These are phyloP conservation scores for Parasteatoda lunata DNA, from an alignment of 2,888 invertebrate species.

Conservation along the genomic window DNA sequence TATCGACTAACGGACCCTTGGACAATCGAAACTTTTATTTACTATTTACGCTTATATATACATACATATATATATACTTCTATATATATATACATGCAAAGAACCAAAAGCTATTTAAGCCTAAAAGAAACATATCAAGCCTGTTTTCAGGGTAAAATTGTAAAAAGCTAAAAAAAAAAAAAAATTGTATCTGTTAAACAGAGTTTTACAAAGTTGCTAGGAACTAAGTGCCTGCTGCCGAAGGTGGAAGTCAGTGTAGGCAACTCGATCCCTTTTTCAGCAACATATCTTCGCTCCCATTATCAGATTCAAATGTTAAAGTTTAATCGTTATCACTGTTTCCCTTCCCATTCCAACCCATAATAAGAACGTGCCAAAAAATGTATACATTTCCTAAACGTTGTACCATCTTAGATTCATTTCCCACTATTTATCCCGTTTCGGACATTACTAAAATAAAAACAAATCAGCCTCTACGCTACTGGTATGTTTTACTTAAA, in stretches of 20 bases:
- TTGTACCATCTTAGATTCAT: not conserved
- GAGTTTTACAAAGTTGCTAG: conserved; percentile 69
- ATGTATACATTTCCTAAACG: not conserved
- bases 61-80: conserved; percentile 62
- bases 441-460: not conserved
- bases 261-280: conserved; percentile 68
- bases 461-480: not conserved
- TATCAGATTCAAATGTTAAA: conserved; percentile 44
- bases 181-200: conserved; percentile 69
- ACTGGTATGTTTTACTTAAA: conserved; percentile 48
- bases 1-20: conserved; percentile 68
- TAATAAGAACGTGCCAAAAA: conserved; percentile 54
- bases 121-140: conserved; percentile 69
- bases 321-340: conserved; percentile 10
- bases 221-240: conserved; percentile 69
- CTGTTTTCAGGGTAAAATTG: conserved; percentile 69
- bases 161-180: conserved; percentile 66
- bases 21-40: conserved; percentile 69
- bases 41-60: conserved; percentile 67
- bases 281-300: conserved; percentile 54
- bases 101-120: conserved; percentile 69
- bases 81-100: conserved; percentile 66
- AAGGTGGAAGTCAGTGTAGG: conserved; percentile 69
- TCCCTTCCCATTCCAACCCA: conserved; percentile 21
- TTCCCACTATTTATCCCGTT: not conserved